Conservation (phyloP, 2,888 invertebrate genomes). For the Sarcophaga carnaria region DNA sequence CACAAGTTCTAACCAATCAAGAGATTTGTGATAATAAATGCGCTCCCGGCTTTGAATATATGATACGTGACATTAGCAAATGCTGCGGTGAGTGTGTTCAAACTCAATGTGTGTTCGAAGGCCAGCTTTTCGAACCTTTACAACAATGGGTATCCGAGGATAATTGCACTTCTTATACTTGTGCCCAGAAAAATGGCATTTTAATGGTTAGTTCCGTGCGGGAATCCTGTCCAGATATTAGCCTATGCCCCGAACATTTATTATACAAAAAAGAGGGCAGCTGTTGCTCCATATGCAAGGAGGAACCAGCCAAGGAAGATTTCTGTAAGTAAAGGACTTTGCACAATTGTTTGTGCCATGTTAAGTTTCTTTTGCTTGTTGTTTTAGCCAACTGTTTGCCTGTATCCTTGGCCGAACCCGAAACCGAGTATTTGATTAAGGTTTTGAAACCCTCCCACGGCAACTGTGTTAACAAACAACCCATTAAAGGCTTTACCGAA, state of each 20-base stretch:
- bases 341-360: not conserved
- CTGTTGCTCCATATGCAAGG: slow-evolving; percentile 86
- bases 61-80: slow-evolving; percentile 75
- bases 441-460: slow-evolving; percentile 83
- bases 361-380: not conserved
- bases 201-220: slow-evolving; percentile 83
- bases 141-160: slow-evolving; percentile 85
- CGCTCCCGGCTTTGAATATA: slow-evolving; percentile 84
- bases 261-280: slow-evolving; percentile 82
- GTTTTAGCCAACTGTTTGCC: slow-evolving; percentile 84
- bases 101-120: slow-evolving; percentile 83
- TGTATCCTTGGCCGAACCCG: slow-evolving; percentile 82
- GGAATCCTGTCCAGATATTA: slow-evolving; percentile 85
- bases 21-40: slow-evolving; percentile 78
- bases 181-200: slow-evolving; percentile 82
- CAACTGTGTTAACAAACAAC: slow-evolving; percentile 85
- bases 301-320: slow-evolving; percentile 80
- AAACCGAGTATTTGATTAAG: slow-evolving; percentile 85
- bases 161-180: slow-evolving; percentile 86
- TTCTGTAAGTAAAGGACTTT: slow-evolving; percentile 71
- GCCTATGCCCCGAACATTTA: slow-evolving; percentile 83
- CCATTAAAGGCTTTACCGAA: slow-evolving; percentile 85
- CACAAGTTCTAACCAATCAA: slow-evolving; percentile 73
- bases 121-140: slow-evolving; percentile 83
- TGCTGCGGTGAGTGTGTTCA: slow-evolving; percentile 88